Conservation (phyloP, 2,888 invertebrate species). For the Panopea generosa region DNA sequence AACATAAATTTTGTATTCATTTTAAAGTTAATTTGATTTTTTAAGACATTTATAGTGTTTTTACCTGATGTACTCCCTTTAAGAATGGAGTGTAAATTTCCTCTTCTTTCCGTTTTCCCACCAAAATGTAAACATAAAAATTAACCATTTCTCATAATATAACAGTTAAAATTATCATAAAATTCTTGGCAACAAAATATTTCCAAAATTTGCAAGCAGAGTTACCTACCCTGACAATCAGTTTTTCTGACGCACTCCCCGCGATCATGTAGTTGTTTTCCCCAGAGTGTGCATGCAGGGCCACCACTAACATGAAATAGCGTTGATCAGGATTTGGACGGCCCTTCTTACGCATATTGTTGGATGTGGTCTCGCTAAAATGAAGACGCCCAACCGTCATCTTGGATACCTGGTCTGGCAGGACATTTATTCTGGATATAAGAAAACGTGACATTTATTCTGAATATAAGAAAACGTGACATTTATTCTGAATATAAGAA, state of each 20-base stretch:
- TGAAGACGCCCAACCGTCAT: slow-evolving; percentile 97
- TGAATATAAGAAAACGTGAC: not conserved
- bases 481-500: no score
- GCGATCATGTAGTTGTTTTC: slow-evolving; percentile 88
- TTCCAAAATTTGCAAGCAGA: no score
- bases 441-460: slow-evolving; percentile 9
- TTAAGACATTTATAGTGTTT: no score
- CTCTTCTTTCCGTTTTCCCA: no score
- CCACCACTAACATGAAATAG: slow-evolving; percentile 97
- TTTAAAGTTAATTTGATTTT: no score
- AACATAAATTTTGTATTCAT: no score
- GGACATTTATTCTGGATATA: slow-evolving; percentile 88
- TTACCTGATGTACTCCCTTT: no score
- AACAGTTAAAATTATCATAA: no score
- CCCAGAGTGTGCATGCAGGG: slow-evolving; percentile 94
- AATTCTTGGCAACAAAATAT: no score
- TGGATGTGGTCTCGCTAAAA: slow-evolving; percentile 99
- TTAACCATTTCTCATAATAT: no score
- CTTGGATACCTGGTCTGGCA: slow-evolving; percentile 87
- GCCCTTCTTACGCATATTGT: slow-evolving; percentile 99
- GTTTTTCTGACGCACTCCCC: slow-evolving; percentile 97
- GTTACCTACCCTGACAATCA: slow-evolving; percentile 95
- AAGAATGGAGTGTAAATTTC: no score
- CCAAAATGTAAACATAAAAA: no score
- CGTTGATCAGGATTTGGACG: slow-evolving; percentile 99